Percentiles rank a stretch among this genome's conserved stretches.
These are phyloP conservation scores for Hozukius guyotensis DNA, from an alignment of 2,797 vertebrate species.

Conservation along the genomic window DNA sequence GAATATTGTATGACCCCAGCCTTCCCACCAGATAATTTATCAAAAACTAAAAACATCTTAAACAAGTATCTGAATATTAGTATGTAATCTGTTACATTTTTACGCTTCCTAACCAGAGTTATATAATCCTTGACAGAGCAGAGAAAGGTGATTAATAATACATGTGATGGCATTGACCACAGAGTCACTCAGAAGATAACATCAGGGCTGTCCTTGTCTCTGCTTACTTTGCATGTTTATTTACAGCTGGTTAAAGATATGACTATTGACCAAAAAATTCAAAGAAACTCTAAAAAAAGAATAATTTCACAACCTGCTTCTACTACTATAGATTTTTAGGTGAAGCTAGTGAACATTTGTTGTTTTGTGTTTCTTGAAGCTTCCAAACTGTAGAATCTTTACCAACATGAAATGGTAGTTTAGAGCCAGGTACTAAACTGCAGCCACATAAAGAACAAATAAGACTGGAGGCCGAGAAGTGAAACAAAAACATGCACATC, in stretches of 20 bases:
- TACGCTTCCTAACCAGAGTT: not conserved
- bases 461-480: not conserved
- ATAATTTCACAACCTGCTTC: not conserved
- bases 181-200: slow-evolving; percentile 30
- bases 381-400: not conserved
- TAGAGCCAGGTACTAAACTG: not conserved
- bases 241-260: slow-evolving; percentile 18
- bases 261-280: not conserved
- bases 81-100: not conserved
- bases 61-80: not conserved
- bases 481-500: not conserved
- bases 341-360: not conserved
- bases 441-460: not conserved
- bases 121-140: not conserved
- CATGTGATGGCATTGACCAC: slow-evolving; percentile 47
- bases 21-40: not conserved
- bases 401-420: not conserved
- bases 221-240: slow-evolving; percentile 38
- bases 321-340: not conserved
- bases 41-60: not conserved
- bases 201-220: slow-evolving; percentile 5
- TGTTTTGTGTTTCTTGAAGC: not conserved
- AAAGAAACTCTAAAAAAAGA: slow-evolving; percentile 13
- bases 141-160: slow-evolving; percentile 33
- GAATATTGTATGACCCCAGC: not conserved